Conservation (phyloP, 2,797 vertebrate genomes). For the Poliocrania exsul region DNA sequence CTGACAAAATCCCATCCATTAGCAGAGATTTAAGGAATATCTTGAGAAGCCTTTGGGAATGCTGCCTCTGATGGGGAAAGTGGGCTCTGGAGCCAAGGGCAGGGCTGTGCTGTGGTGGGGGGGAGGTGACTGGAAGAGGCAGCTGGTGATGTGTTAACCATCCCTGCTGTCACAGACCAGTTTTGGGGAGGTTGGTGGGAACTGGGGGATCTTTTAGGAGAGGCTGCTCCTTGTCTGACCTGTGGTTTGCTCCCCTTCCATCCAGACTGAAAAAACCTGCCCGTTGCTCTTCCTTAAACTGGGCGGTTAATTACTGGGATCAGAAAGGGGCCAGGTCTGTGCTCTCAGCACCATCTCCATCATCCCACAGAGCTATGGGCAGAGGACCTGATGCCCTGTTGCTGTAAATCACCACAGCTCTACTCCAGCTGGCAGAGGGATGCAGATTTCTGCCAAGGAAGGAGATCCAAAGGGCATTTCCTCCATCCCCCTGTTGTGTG, state of each 20-base stretch:
- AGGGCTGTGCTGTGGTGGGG: neutral
- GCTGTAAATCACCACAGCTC: neutral
- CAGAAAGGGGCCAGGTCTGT: neutral
- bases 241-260: neutral
- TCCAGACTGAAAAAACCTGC: neutral
- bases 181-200: neutral
- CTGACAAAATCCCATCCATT: conserved; percentile 53
- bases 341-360: neutral
- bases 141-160: neutral
- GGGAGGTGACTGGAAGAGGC: neutral
- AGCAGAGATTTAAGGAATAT: conserved; percentile 46
- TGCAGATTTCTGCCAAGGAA: neutral
- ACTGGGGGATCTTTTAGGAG: neutral
- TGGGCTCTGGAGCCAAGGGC: neutral
- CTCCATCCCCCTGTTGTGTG: neutral
- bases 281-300: neutral
- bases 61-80: neutral
- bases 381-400: fast-evolving
- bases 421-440: neutral
- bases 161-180: conserved; percentile 5
- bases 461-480: neutral
- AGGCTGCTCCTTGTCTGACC: neutral
- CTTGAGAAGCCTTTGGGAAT: conserved; percentile 16
- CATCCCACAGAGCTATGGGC: neutral
- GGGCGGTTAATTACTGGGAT: neutral